These are phyloP conservation scores for Gasterosteus nipponicus DNA, from an alignment of 2,113 vertebrate species.

Conservation along the genomic window DNA sequence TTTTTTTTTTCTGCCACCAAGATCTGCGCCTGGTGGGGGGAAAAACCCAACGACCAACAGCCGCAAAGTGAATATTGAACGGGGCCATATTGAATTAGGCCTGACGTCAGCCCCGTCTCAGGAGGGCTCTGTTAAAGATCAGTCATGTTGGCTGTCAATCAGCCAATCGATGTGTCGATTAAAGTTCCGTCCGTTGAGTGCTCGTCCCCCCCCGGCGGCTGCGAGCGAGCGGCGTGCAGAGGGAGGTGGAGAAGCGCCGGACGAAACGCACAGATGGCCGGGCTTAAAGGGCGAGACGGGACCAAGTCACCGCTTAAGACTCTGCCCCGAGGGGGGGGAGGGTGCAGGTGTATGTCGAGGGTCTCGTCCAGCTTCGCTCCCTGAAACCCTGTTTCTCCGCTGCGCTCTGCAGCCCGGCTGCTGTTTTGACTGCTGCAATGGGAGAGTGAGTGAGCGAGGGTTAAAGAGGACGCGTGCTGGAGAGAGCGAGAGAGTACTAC, in stretches of 20 bases:
- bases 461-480: slow-evolving; percentile 63
- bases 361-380: slow-evolving; percentile 1
- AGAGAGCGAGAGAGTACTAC: slow-evolving; percentile 59
- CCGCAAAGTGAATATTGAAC: slow-evolving; percentile 60
- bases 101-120: slow-evolving; percentile 53
- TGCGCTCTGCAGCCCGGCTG: slow-evolving; percentile 27
- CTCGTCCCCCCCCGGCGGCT: slow-evolving; percentile 41
- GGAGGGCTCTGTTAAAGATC: slow-evolving; percentile 59
- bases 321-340: slow-evolving; percentile 1
- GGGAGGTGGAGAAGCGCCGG: slow-evolving; percentile 18
- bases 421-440: slow-evolving; percentile 63
- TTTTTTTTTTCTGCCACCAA: slow-evolving; percentile 49
- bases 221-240: slow-evolving; percentile 8
- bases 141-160: slow-evolving; percentile 68
- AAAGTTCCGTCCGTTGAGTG: slow-evolving; percentile 66
- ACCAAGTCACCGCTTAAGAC: slow-evolving; percentile 48
- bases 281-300: slow-evolving; percentile 34
- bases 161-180: slow-evolving; percentile 52
- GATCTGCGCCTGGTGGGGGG: slow-evolving; percentile 26
- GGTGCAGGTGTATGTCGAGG: slow-evolving; percentile 9
- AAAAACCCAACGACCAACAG: neutral
- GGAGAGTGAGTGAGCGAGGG: slow-evolving; percentile 40
- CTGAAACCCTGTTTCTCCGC: slow-evolving; percentile 26
- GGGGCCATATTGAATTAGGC: slow-evolving; percentile 46
- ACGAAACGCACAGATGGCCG: slow-evolving; percentile 26